phyloP scores from a whole-genome alignment of 2,888 invertebrate genomes.

The Drosophila vallismaia region DNA sequence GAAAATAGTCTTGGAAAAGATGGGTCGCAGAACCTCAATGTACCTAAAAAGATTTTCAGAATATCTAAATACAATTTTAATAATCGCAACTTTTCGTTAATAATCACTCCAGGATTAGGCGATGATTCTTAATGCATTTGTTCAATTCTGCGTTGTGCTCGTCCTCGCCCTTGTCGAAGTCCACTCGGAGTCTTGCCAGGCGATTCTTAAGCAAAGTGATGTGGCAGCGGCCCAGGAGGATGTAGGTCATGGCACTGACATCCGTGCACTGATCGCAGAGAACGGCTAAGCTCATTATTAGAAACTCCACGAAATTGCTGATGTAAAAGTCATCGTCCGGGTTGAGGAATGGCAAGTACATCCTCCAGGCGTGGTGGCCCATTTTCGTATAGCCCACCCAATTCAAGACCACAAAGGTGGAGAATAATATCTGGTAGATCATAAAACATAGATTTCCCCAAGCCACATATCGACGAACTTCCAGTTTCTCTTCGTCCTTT shows the following conservation, averaged over 20 bases:
- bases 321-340: constrained; percentile 29
- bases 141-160: constrained; percentile 41
- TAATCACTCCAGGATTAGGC: constrained; percentile 43
- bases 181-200: constrained; percentile 30
- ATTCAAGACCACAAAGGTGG: constrained; percentile 27
- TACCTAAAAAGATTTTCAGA: constrained; percentile 22
- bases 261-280: constrained; percentile 42
- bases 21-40: constrained; percentile 32
- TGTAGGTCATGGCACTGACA: constrained; percentile 43
- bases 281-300: constrained; percentile 39
- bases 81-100: not conserved
- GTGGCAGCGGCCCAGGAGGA: constrained; percentile 41
- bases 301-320: constrained; percentile 26
- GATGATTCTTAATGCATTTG: constrained; percentile 51
- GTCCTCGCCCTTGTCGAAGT: constrained; percentile 22
- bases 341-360: constrained; percentile 49
- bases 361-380: constrained; percentile 46
- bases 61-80: constrained; percentile 19
- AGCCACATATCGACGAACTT: constrained; percentile 32
- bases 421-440: constrained; percentile 31
- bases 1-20: constrained; percentile 58
- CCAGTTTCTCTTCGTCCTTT: constrained; percentile 8
- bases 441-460: constrained; percentile 30
- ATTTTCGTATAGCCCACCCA: constrained; percentile 2
- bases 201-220: constrained; percentile 43